These are phyloP conservation scores for Mactra quadrangularis DNA, from an alignment of 1,140 invertebrate genomes.

Conservation along the genomic window DNA sequence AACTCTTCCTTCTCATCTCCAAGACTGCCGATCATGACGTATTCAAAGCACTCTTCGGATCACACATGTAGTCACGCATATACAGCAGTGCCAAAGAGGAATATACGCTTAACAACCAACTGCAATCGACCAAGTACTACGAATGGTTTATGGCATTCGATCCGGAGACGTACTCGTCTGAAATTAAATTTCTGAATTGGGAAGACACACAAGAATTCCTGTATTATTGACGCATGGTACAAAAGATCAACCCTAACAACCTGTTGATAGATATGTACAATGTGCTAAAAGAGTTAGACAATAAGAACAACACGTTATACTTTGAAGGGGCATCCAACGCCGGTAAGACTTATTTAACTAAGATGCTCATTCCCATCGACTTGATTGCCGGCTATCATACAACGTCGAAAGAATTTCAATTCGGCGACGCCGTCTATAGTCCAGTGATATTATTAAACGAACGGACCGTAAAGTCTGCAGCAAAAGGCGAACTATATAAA, in stretches of 20 bases:
- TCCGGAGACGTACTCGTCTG: not conserved
- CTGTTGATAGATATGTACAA: not conserved
- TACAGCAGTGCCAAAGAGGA: no score
- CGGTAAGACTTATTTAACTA: conserved; percentile 11
- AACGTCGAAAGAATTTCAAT: conserved; percentile 27
- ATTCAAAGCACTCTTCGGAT: no score
- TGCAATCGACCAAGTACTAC: not conserved
- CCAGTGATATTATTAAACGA: conserved; percentile 26
- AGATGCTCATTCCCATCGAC: not conserved
- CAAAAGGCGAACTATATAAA: not conserved
- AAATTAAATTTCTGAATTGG: not conserved
- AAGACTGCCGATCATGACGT: no score
- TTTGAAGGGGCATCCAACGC: conserved; percentile 11
- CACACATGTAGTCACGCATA: no score
- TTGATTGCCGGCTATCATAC: not conserved
- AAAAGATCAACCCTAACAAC: not conserved
- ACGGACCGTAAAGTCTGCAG: conserved; percentile 3
- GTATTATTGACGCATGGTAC: not conserved
- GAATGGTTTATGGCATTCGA: not conserved
- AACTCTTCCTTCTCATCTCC: not conserved
- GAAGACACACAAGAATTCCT: not conserved
- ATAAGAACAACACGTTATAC: conserved; percentile 17
- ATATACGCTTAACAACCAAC: not conserved
- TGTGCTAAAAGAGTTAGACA: not conserved
- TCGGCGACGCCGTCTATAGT: not conserved